Conservation (phyloP, 1,140 invertebrate species). For the Venturia canescens region DNA sequence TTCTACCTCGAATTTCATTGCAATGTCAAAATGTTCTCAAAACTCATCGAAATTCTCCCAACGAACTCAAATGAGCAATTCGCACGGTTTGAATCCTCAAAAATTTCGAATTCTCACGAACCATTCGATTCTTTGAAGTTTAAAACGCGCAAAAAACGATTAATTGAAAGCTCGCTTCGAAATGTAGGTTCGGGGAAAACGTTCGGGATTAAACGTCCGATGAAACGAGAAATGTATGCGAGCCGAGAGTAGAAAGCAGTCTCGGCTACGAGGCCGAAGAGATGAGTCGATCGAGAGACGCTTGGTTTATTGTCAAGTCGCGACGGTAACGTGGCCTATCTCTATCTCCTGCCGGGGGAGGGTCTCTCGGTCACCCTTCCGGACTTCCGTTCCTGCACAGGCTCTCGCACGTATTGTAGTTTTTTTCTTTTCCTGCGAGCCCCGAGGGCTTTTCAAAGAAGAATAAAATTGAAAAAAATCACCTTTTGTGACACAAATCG, state of each 20-base stretch:
- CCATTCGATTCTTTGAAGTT: no score
- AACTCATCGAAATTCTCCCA: no score
- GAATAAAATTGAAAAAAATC: conserved; percentile 29
- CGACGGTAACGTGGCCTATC: conserved; percentile 74
- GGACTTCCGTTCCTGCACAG: conserved; percentile 17
- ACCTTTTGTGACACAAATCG: conserved; percentile 21
- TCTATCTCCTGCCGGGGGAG: conserved; percentile 64
- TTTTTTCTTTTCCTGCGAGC: conserved; percentile 37
- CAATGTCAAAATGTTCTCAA: no score
- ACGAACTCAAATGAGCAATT: no score
- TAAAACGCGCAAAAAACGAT: no score
- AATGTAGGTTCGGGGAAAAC: no score
- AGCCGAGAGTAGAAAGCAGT: conserved; percentile 44
- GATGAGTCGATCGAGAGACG: conserved; percentile 64
- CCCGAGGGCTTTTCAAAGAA: background rate
- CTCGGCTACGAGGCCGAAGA: conserved; percentile 54
- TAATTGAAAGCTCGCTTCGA: no score
- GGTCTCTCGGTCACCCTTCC: conserved; percentile 62
- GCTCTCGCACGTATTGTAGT: conserved; percentile 40
- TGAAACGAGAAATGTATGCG: conserved; percentile 11
- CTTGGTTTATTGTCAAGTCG: conserved; percentile 75
- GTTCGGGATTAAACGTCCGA: no score
- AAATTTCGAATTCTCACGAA: no score
- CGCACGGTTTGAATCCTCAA: no score
- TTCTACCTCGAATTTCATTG: no score